Base-by-base conservation (phyloP, 2,888 invertebrate genomes). In the Apamea epomidion region DNA sequence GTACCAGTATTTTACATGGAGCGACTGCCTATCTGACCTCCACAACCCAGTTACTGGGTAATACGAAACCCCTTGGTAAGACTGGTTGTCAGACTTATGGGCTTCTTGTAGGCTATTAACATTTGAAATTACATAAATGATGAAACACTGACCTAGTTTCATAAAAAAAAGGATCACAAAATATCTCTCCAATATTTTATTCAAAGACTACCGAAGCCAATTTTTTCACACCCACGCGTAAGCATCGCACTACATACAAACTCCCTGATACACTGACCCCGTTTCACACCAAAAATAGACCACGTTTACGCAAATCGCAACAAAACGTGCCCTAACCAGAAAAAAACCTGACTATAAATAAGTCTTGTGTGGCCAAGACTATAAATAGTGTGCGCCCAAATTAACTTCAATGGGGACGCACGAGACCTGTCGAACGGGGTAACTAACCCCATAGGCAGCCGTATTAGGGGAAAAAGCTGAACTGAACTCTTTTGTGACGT, bases 291-390 rank as follows among this genome's bases (percentile, higher is more conserved):
- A 54, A 68, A 74, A 76, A 83, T 76, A 73, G 64, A 1, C 14
- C 29, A n/a, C 60, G 68, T 60, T 16, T 71, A 75, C 69, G 54
- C 71, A 79, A 76, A 70, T 45, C 70, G 64, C 60, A 32, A 37
- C 48, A 10, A 71, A 83, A 62, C 73, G 76, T 74, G 71, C 8
- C 62, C 29, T 10, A 48, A 69, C 54, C 60, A 67, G 21, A 72
- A 74, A 72, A 74, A 82, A 75, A 42, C 54, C 58, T 5, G 74
- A 16, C 78, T 77, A 67, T 81, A 79, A 74, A 83, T 83, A 88
- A 65, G n/a, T 58, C 58, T n/a, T 3, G 65, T 70, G 75, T 78
- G 58, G 4, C 12, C 37, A 60, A n/a, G 72, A 37, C 74, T 78
- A 62, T 82, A 68, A 70, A 84, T 85, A 76, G 48, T n/a, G 3